A percentile compares a stretch with the other conserved stretches of the same genome.
These are phyloP conservation scores for Tachysurus fulvidraco DNA, from an alignment of 2,113 vertebrate genomes.

Conservation along the genomic window DNA sequence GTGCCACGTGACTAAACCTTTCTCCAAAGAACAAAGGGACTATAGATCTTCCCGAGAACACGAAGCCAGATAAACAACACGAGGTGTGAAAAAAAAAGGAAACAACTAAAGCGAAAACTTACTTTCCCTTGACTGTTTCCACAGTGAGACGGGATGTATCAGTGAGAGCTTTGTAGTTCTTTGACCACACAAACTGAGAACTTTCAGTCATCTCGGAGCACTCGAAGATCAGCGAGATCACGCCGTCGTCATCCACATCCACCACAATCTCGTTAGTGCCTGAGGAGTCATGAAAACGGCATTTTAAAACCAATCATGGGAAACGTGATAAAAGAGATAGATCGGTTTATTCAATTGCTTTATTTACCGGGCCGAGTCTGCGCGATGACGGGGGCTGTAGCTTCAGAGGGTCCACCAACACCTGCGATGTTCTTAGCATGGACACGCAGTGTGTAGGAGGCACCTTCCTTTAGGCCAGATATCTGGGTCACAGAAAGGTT, in stretches of 20 bases:
- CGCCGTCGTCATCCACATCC: slow-evolving; percentile 91
- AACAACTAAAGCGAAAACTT: slow-evolving; percentile 50
- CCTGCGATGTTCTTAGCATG: slow-evolving; percentile 89
- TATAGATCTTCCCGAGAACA: not conserved
- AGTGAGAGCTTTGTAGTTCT: slow-evolving; percentile 86
- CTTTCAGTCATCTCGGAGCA: slow-evolving; percentile 85
- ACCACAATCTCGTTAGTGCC: slow-evolving; percentile 91
- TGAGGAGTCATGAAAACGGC: slow-evolving; percentile 54
- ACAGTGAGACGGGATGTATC: slow-evolving; percentile 82
- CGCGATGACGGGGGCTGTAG: slow-evolving; percentile 81
- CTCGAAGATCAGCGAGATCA: slow-evolving; percentile 94
- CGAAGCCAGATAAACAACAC: not conserved
- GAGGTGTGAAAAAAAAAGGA: too few relatives aligned
- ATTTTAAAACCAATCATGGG: not conserved
- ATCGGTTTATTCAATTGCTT: not conserved
- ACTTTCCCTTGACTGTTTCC: slow-evolving; percentile 86
- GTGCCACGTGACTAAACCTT: slow-evolving; percentile 19
- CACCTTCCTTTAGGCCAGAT: slow-evolving; percentile 76
- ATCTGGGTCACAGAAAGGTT: slow-evolving; percentile 72
- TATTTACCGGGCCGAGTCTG: slow-evolving; percentile 87
- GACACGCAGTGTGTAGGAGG: slow-evolving; percentile 85
- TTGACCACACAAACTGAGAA: slow-evolving; percentile 93
- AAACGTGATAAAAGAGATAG: not conserved
- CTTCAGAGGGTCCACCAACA: slow-evolving; percentile 83
- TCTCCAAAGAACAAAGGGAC: slow-evolving; percentile 4